Conservation (phyloP, 64 coral and sea anemone species). For the Trachythela sp. region DNA sequence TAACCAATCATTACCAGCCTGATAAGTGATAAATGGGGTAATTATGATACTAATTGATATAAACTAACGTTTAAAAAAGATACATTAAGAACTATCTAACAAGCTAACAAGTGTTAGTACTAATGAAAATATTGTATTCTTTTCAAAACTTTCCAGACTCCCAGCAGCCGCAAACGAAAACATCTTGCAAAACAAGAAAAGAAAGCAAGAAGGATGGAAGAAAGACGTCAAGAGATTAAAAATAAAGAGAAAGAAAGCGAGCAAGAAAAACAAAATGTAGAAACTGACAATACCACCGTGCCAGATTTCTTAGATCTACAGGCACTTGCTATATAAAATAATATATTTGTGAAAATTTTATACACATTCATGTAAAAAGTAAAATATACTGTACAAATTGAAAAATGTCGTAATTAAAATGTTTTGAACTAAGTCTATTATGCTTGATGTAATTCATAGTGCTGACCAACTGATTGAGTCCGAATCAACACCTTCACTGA, state of each 20-base stretch:
- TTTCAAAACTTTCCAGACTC: slow-evolving; percentile 8
- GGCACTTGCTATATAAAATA: neutral
- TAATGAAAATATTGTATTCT: slow-evolving; percentile 53
- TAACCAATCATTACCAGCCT: too few relatives aligned
- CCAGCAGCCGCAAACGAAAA: slow-evolving; percentile 86
- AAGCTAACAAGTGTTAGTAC: slow-evolving; percentile 41
- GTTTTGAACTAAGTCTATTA: too few relatives aligned
- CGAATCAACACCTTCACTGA: too few relatives aligned
- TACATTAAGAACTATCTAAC: too few relatives aligned
- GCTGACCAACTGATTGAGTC: too few relatives aligned
- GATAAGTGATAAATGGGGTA: too few relatives aligned
- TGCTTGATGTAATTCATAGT: too few relatives aligned
- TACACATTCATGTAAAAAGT: too few relatives aligned
- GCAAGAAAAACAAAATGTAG: neutral
- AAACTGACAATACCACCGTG: neutral
- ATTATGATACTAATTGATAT: too few relatives aligned
- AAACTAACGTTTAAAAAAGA: too few relatives aligned
- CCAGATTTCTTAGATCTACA: neutral
- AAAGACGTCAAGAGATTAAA: neutral
- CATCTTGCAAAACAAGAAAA: slow-evolving; percentile 92
- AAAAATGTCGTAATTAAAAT: too few relatives aligned
- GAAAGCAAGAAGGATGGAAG: slow-evolving; percentile 73
- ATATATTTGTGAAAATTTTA: neutral
- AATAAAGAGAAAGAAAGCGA: neutral
- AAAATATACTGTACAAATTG: too few relatives aligned